These are phyloP conservation scores for Lagenorhynchus albirostris DNA, from an alignment of 2,113 vertebrate species.

Conservation along the genomic window DNA sequence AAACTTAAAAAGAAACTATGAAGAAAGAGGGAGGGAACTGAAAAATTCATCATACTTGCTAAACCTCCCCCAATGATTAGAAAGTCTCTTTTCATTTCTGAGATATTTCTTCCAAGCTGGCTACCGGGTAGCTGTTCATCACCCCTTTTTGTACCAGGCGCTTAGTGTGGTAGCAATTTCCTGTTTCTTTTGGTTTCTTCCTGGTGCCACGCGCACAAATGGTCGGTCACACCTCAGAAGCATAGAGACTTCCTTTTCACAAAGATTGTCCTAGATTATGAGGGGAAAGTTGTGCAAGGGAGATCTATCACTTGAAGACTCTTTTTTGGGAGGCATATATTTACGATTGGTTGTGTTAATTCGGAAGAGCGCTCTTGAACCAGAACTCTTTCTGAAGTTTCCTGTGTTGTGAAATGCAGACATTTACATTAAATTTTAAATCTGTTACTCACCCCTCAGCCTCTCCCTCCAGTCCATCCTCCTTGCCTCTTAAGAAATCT, in stretches of 20 bases:
- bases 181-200: neutral
- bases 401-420: neutral
- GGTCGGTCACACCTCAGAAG: neutral
- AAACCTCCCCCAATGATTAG: neutral
- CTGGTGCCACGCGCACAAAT: neutral
- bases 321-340: neutral
- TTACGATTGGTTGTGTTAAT: neutral
- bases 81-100: neutral
- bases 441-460: neutral
- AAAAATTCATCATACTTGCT: neutral
- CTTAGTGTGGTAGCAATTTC: neutral
- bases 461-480: neutral
- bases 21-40: neutral
- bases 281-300: neutral
- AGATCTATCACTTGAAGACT: neutral
- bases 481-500: neutral
- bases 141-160: neutral
- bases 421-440: neutral
- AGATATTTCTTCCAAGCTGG: neutral
- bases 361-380: neutral
- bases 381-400: neutral
- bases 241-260: neutral
- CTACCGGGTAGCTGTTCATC: neutral
- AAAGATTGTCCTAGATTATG: neutral
- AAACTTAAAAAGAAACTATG: neutral